Conservation (phyloP, 64 coral and sea anemone genomes). For the Acropora yongei region DNA sequence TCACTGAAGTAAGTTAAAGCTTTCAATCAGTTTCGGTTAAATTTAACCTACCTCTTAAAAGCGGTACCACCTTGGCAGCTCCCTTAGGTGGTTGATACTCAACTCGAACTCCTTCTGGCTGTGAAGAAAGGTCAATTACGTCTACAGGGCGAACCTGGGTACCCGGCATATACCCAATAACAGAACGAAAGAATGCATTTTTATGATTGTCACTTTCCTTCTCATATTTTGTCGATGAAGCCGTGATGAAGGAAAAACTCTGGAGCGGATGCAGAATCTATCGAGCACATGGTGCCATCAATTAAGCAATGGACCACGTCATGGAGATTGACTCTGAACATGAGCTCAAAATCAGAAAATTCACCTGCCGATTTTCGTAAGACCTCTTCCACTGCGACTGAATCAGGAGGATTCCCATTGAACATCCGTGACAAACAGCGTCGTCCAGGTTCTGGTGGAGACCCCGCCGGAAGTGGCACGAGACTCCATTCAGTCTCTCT, state of each 20-base stretch:
- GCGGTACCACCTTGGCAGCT: no score
- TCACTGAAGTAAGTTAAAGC: no score
- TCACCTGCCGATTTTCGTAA: no score
- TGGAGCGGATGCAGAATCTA: slow-evolving; percentile 72
- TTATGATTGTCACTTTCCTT: slow-evolving; percentile 56
- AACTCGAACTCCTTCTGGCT: slow-evolving; percentile 77
- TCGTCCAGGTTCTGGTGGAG: neutral
- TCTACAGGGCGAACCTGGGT: slow-evolving; percentile 24
- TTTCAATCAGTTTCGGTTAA: no score
- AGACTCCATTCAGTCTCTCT: slow-evolving; percentile 17
- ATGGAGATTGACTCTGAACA: slow-evolving; percentile 75
- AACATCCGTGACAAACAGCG: slow-evolving; percentile 42
- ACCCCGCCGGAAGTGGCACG: neutral
- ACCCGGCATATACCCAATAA: neutral
- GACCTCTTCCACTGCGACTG: no score
- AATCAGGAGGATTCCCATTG: neutral
- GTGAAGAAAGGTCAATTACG: slow-evolving; percentile 51
- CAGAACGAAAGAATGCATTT: slow-evolving; percentile 45
- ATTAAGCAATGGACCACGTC: slow-evolving; percentile 90
- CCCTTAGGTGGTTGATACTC: no score
- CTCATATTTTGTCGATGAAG: slow-evolving; percentile 86
- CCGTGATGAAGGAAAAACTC: slow-evolving; percentile 88
- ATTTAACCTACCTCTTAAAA: no score
- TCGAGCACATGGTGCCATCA: slow-evolving; percentile 85
- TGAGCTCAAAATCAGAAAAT: slow-evolving; percentile 85